Percentiles rank a stretch among this genome's conserved stretches.
phyloP scores from a whole-genome alignment of 2,888 invertebrate species.

The Apamea monoglypha region DNA sequence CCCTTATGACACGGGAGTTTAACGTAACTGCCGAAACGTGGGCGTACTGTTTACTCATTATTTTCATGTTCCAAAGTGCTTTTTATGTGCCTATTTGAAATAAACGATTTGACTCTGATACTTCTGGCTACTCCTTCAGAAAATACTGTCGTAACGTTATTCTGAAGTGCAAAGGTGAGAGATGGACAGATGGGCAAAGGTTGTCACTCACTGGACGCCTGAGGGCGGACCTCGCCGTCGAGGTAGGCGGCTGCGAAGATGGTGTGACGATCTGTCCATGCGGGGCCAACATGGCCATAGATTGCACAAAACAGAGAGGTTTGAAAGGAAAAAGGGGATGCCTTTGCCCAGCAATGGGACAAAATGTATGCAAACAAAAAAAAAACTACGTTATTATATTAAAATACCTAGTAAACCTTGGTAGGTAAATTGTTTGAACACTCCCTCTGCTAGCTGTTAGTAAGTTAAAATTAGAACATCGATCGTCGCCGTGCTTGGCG shows the following conservation, averaged over 20 bases:
- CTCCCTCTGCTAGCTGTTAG: constrained; percentile 9
- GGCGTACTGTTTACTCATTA: background rate
- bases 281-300: background rate
- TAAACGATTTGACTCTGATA: background rate
- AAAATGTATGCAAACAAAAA: background rate
- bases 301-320: background rate
- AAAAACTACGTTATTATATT: background rate
- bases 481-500: constrained; percentile 38
- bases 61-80: background rate
- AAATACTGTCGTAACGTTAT: background rate
- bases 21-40: too few relatives aligned
- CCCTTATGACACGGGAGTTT: too few relatives aligned
- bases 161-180: too few relatives aligned
- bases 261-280: background rate
- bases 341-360: too few relatives aligned
- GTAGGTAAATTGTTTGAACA: background rate
- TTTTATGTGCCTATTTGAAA: background rate
- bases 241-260: background rate
- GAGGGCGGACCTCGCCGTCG: fast-evolving
- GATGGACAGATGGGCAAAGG: background rate
- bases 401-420: background rate
- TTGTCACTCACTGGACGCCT: background rate
- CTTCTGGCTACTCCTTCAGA: too few relatives aligned
- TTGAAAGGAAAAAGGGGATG: fast-evolving
- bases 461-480: constrained; percentile 56